Base-by-base conservation (phyloP, 2,797 vertebrate species). In the Crenuchus spilurus region DNA sequence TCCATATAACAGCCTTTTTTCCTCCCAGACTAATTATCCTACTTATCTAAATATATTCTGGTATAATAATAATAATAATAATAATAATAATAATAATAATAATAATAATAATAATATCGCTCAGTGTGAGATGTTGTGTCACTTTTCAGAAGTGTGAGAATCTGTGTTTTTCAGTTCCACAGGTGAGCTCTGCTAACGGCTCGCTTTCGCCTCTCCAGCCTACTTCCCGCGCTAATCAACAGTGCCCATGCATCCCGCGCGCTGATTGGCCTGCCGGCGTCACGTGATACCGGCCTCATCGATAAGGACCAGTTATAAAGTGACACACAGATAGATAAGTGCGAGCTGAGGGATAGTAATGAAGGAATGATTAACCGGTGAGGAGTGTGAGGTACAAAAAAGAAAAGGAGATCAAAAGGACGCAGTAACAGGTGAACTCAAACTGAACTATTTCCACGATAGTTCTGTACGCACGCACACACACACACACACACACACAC, bases 261-360 rank as follows among this genome's bases (percentile, higher is more conserved):
- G 82, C 68, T 82, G 88, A 95, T 96, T 95, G 94, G 95, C 83
- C 90, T 75, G 71, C 71, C 26, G 8, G 26, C 1, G 68, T 90
- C 91, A 92, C 84, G 76, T 93, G 94, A 76, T 86, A 60, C 76
- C 74, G 70, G 81, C 84, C 84, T 82, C 87, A 82, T 84, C 90
- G 93, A 95, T 94, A 93, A 93, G 90, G 90, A 86, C 92, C 90
- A 91, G 95, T 96, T 96, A 95, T 98, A 98, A 97, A 98, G 93
- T 95, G 95, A 96, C 95, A 96, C 94, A 93, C 89, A 82, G 87
- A 86, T 87, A 95, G 97, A 99, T 99, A 99, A 98, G 95, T 90
- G 85, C 85, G 83, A 91, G 91, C 87, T 92, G 91, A 90, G 91
- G 93, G 95, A 97, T 95, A 96, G 90, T 88, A 90, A 79, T 80